phyloP scores from a whole-genome alignment of 2,113 vertebrate genomes.

The Sinosuthora webbiana region DNA sequence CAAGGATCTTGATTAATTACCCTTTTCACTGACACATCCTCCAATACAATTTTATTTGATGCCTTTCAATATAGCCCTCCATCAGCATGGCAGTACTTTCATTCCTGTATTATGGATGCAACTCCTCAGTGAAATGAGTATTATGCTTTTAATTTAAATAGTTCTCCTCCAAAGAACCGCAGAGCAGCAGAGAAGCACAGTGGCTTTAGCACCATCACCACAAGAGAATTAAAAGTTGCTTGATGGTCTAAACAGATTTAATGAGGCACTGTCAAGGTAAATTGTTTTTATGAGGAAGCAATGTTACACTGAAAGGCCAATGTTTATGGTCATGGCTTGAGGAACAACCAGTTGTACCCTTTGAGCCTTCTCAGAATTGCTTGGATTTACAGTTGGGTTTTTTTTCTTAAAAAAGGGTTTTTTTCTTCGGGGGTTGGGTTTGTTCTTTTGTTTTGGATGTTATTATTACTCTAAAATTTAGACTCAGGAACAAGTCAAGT shows the following conservation, averaged over 20 bases:
- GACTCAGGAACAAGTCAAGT: not conserved
- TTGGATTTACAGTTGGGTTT: accelerated
- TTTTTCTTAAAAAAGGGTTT: not conserved
- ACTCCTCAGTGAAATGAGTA: not conserved
- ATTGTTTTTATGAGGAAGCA: not conserved
- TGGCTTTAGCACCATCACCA: not conserved
- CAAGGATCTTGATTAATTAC: constrained; percentile 21
- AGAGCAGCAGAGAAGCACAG: not conserved
- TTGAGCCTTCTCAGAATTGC: not conserved
- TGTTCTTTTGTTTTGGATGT: not conserved
- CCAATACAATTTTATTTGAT: not conserved
- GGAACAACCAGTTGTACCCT: not conserved
- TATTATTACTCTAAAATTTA: not conserved
- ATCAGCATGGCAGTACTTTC: not conserved
- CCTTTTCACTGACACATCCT: not conserved
- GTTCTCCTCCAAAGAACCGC: not conserved
- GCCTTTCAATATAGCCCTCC: not conserved
- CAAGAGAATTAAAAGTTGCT: not conserved
- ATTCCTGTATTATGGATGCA: not conserved
- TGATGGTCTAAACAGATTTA: not conserved
- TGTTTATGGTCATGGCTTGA: not conserved
- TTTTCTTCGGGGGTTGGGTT: not conserved
- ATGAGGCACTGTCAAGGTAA: not conserved
- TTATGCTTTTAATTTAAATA: not conserved
- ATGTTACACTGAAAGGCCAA: not conserved